Base-by-base conservation (phyloP, 2,797 vertebrate genomes). In the Diceros bicornis region DNA sequence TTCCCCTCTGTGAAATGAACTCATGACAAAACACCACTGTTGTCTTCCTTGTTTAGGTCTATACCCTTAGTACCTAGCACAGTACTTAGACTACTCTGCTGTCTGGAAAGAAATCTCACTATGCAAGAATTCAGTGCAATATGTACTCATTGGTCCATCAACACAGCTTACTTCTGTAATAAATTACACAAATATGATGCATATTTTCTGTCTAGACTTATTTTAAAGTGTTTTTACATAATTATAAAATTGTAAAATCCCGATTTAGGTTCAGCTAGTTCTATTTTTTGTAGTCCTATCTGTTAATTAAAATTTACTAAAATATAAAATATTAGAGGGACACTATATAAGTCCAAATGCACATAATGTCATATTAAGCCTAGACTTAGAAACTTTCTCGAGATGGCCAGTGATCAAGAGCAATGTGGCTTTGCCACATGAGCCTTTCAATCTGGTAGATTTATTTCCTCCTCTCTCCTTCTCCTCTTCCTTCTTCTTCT, bases 161-260 rank as follows among this genome's bases (percentile, higher is more conserved):
- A 59, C 47, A 71, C 44, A 96, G 34, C n/a, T 93, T 32, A 71
- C 4, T 88, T 95, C 83, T 96, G 27, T 64, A 89, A 86, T 62
- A 89, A 91, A 93, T 86, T 81, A 86, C 9, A 96, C 44, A 83
- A 75, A 71, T 75, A 89, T 68, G 62, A n/a, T 61, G 27, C 52
- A 32, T 87, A 84, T 94, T 85, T 91, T 92, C 47, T 66, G 61
- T 94, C 71, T 92, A 93, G 74, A 82, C 14, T 94, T 18, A 52
- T 79, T 88, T 91, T 79, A 81, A 89, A 55, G 6, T 88, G 18
- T 74, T 89, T 87, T 89, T 75, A 55, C 72, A 47, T 74, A 85
- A 75, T 50, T 82, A 61, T 21, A 81, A 59, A 79, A 69, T 57
- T 81, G 23, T 34, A 92, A 72, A 79, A 81, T 50, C 32, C 55